A percentile compares a stretch with the other conserved stretches of the same genome.
phyloP scores from a whole-genome alignment of 2,888 invertebrate species.

The Epirrhoe tristata region DNA sequence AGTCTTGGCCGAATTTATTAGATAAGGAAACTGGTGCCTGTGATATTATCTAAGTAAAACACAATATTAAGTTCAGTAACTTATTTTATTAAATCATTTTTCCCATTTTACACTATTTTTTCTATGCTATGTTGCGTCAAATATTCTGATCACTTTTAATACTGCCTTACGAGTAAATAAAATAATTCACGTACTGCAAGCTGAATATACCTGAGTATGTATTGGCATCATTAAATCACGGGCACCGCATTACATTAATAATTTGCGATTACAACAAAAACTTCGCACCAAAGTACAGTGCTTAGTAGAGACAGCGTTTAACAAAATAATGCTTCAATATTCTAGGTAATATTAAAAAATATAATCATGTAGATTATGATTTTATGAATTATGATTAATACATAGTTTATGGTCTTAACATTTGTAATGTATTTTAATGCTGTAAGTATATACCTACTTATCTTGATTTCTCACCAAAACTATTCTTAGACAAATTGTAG shows the following conservation, averaged over 20 bases:
- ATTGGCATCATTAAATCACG: conserved; percentile 41
- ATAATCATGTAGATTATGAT: neutral
- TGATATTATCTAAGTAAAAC: conserved; percentile 31
- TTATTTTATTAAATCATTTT: conserved; percentile 30
- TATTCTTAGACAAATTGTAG: conserved; percentile 28
- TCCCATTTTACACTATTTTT: conserved; percentile 37
- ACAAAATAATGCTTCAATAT: conserved; percentile 11
- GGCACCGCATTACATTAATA: conserved; percentile 17
- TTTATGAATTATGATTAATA: too few relatives aligned
- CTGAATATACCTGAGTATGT: conserved; percentile 8
- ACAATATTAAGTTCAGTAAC: conserved; percentile 25
- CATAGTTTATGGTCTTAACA: too few relatives aligned
- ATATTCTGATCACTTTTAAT: conserved; percentile 30
- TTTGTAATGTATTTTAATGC: neutral
- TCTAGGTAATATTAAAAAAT: neutral
- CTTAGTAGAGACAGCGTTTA: conserved; percentile 3
- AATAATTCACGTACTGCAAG: conserved; percentile 20
- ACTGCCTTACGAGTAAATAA: conserved; percentile 30
- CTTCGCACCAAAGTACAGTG: conserved; percentile 35
- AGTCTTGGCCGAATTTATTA: too few relatives aligned
- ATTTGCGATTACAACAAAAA: conserved; percentile 16
- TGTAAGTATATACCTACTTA: too few relatives aligned
- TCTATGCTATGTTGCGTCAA: conserved; percentile 29
- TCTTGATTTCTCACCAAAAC: neutral
- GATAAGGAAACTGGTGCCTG: neutral